A percentile compares a stretch with the other conserved stretches of the same genome.
Conservation (phyloP, 2,113 vertebrate genomes). For the Alaudala cheleensis region DNA sequence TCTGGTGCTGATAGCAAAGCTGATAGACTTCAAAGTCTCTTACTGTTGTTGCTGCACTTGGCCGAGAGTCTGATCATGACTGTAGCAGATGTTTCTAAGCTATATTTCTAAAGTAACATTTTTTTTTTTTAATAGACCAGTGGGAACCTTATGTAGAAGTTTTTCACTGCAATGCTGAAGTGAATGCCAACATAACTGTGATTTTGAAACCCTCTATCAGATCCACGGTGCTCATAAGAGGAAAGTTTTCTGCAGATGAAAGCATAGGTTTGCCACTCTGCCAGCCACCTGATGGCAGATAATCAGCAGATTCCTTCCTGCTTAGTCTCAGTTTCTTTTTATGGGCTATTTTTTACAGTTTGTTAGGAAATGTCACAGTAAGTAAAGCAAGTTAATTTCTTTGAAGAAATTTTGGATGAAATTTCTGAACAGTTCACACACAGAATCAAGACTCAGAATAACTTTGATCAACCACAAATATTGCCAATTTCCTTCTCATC, state of each 20-base stretch:
- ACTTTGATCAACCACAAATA: neutral
- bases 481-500: neutral
- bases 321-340: conserved; percentile 6
- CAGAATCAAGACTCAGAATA: neutral
- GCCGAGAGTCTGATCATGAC: conserved; percentile 55
- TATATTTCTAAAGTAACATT: neutral
- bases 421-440: neutral
- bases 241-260: conserved; percentile 52
- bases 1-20: conserved; percentile 58
- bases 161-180: conserved; percentile 49
- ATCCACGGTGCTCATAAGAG: neutral
- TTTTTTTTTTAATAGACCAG: conserved; percentile 29
- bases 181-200: conserved; percentile 39
- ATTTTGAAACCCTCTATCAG: conserved; percentile 41
- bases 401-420: neutral
- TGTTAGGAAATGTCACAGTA: neutral
- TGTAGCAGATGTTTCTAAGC: conserved; percentile 62
- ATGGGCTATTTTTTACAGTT: neutral
- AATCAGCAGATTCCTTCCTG: conserved; percentile 34
- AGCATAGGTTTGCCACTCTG: conserved; percentile 17
- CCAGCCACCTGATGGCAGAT: conserved; percentile 38
- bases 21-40: conserved; percentile 70
- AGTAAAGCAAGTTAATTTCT: neutral
- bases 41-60: conserved; percentile 55
- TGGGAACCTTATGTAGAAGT: conserved; percentile 60